Conservation (phyloP, 2,888 invertebrate species). For the Lasioglossum villosulum region DNA sequence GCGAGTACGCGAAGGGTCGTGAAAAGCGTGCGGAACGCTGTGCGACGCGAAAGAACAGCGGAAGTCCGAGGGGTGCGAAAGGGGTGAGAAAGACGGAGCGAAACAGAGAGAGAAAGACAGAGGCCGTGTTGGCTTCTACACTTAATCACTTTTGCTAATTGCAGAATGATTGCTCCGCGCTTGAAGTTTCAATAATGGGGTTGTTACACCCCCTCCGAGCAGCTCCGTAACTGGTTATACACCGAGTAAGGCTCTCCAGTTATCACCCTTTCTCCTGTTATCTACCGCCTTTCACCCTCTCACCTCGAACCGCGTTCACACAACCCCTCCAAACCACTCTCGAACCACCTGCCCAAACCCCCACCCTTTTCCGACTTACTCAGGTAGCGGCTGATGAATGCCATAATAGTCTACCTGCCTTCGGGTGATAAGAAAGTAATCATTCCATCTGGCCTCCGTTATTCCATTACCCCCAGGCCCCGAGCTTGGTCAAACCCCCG, state of each 20-base stretch:
- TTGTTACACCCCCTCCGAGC: conserved; percentile 73
- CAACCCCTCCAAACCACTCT: neutral
- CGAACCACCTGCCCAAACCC: neutral
- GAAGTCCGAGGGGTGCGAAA: neutral
- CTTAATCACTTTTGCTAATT: conserved; percentile 83
- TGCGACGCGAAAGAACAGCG: neutral
- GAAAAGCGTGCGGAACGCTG: neutral
- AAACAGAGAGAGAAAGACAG: conserved; percentile 21
- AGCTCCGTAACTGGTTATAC: conserved; percentile 65
- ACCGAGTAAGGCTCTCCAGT: conserved; percentile 53
- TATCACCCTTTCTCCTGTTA: conserved; percentile 61
- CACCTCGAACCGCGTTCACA: conserved; percentile 12
- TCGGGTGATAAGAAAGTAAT: conserved; percentile 78
- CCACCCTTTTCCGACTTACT: conserved; percentile 32
- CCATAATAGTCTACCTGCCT: conserved; percentile 74
- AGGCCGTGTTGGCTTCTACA: conserved; percentile 72
- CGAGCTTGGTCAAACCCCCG: conserved; percentile 5
- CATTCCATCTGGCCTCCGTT: conserved; percentile 75
- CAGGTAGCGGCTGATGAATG: conserved; percentile 72
- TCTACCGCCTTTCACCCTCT: conserved; percentile 40
- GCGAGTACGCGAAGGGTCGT: neutral
- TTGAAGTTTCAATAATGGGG: conserved; percentile 82
- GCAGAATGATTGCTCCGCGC: conserved; percentile 81
- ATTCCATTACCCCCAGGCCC: conserved; percentile 71
- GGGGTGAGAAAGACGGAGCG: neutral